Evolutionary conservation across 2,113 vertebrate species (phyloP), one percentile per base, ranked within the genome.

Genomic region (Alouatta palliata): DNA sequence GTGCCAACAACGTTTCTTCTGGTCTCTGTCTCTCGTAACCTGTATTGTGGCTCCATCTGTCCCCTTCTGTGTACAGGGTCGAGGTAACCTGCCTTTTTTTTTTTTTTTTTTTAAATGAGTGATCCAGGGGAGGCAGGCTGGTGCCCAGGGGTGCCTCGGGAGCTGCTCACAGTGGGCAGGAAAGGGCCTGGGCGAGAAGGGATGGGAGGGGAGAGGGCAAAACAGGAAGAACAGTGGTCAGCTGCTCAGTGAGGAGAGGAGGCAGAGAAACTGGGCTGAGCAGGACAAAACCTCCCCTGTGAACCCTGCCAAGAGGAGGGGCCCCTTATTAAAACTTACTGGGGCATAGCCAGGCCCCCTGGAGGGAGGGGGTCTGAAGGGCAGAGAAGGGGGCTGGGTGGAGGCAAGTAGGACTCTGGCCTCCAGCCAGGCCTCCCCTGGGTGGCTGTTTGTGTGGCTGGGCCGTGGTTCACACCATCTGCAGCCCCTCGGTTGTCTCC

Each of bases 271-370:
- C 95, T 54, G 92, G 95, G 87, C 96, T 87, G 96, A 91, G 68
- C 89, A 54, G 86, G 95, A 97, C 97, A 96, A 95, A 97, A 97
- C 87, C 95, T 94, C 79, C 77, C 94, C 97, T 97, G 96, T 97
- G 94, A 98, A 56, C 86, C 81, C 87, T 96, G 97, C 93, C 89
- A 94, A 93, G 93, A 79, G 96, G 92, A 90, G 64, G 90, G 97
- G 79, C 71, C 14, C 19, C 90, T 96, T 97, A 96, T 95, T 95
- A 96, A 92, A 97, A 97, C 87, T 71, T 76, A n/a, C 80, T 94
- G 97, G 96, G 76, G 66, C 93, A 43, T 16, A 89, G 94, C 84
- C 84, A 94, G 82, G 80, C 21, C 76, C 79, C 71, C 84, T 73
- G 47, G 66, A 71, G 66, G 80, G 91, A 91, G 89, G 79, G 43